A percentile compares a stretch with the other conserved stretches of the same genome.
Evolutionary conservation across 1,140 invertebrate species (phyloP).

Genomic region (Ceratina australensis): DNA sequence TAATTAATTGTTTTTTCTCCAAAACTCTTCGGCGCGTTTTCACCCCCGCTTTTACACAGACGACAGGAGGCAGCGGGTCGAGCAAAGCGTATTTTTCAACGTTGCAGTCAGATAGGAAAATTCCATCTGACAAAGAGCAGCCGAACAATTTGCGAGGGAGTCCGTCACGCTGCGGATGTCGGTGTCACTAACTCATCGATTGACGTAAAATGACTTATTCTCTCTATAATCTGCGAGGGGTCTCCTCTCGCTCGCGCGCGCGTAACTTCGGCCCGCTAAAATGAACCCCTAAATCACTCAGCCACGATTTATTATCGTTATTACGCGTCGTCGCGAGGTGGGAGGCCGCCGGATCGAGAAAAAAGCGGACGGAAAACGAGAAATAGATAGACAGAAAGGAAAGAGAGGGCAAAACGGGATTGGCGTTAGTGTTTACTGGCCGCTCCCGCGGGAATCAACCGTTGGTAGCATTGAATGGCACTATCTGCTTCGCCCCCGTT

Average conservation of each 20-base stretch:
- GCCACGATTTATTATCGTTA: constrained; percentile 56
- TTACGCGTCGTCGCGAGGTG: constrained; percentile 50
- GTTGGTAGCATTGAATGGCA: constrained; percentile 53
- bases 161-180: constrained; percentile 13
- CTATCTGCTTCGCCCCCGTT: constrained; percentile 46
- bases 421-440: constrained; percentile 49
- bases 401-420: constrained; percentile 30
- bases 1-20: not conserved
- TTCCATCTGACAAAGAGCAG: not conserved
- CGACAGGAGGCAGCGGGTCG: not conserved
- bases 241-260: not conserved
- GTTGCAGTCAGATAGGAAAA: not conserved
- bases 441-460: constrained; percentile 46
- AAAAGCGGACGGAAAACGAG: constrained; percentile 37
- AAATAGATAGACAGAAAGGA: constrained; percentile 21
- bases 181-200: constrained; percentile 33
- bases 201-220: constrained; percentile 43
- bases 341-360: constrained; percentile 31
- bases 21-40: not conserved
- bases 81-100: constrained; percentile 18
- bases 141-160: constrained; percentile 15
- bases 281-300: constrained; percentile 54
- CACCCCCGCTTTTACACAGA: not conserved
- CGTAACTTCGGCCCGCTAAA: constrained; percentile 41
- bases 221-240: constrained; percentile 23